Conservation (phyloP, 2,797 vertebrate genomes). For the Emys orbicularis region DNA sequence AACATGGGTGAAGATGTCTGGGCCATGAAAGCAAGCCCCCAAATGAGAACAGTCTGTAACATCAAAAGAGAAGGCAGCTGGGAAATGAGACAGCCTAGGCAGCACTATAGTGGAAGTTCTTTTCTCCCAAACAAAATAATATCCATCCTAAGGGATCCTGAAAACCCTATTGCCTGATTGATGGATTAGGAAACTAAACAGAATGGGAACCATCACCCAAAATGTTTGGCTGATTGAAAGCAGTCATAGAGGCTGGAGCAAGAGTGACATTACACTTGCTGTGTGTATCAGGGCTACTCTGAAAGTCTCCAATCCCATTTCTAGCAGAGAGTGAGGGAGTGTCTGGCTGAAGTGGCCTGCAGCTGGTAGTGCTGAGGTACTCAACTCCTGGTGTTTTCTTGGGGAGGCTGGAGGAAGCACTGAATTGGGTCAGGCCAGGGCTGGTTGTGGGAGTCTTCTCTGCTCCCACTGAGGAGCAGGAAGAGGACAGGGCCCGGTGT, state of each 20-base stretch:
- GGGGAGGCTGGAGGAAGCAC: neutral
- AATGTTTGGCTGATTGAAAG: neutral
- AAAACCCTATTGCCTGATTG: neutral
- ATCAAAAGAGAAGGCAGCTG: fast-evolving
- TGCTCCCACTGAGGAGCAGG: neutral
- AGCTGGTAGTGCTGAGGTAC: neutral
- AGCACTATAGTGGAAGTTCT: neutral
- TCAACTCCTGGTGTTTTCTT: neutral
- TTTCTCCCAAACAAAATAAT: neutral
- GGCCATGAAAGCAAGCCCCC: neutral
- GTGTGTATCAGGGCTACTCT: neutral
- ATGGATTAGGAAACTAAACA: neutral
- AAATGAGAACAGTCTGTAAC: fast-evolving
- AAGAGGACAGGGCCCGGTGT: neutral
- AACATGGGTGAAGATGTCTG: fast-evolving
- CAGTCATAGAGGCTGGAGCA: neutral
- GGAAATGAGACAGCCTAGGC: neutral
- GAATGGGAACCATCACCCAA: neutral
- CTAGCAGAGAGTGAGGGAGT: neutral
- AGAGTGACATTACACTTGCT: neutral
- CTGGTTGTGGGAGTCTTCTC: neutral
- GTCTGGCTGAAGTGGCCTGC: neutral
- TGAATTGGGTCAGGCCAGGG: neutral
- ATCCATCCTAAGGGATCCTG: neutral
- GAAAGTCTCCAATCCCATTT: neutral